Evolutionary conservation across 2,888 invertebrate genomes (phyloP).

Genomic region (Scaptomyza parva): DNA sequence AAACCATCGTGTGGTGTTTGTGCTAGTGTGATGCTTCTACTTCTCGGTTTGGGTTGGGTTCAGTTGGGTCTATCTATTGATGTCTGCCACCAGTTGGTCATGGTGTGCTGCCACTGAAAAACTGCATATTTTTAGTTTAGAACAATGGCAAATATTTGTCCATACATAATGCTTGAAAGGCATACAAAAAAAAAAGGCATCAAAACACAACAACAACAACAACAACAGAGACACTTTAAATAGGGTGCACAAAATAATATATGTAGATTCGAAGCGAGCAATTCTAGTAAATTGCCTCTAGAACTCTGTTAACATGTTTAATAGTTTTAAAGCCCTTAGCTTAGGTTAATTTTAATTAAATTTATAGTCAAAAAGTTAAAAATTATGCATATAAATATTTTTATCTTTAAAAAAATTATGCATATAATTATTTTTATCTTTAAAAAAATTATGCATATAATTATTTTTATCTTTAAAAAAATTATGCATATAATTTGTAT

Average conservation of each 20-base stretch:
- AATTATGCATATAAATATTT: too few species aligned
- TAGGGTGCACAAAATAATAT: not conserved
- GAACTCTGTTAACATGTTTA: not conserved
- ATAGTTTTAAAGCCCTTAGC: not conserved
- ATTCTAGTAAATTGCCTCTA: not conserved
- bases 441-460: too few species aligned
- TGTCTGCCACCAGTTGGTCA: constrained; percentile 19
- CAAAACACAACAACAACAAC: not conserved
- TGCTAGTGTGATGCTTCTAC: not conserved
- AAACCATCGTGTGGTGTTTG: constrained; percentile 41
- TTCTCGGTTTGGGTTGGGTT: not conserved
- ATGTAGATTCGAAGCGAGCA: not conserved
- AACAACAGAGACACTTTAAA: constrained; percentile 14
- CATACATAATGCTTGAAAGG: constrained; percentile 28
- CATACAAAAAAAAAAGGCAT: not conserved
- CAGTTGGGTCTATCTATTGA: constrained; percentile 2
- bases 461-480: too few species aligned
- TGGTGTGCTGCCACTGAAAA: constrained; percentile 16
- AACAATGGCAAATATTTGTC: constrained; percentile 59
- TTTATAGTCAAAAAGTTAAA: too few species aligned
- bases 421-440: too few species aligned
- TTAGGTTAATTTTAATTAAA: too few species aligned
- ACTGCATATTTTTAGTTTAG: constrained; percentile 48
- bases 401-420: too few species aligned
- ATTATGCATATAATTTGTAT: too few species aligned